phyloP scores from a whole-genome alignment of 2,888 invertebrate genomes.

The Brachyopa scutellaris region DNA sequence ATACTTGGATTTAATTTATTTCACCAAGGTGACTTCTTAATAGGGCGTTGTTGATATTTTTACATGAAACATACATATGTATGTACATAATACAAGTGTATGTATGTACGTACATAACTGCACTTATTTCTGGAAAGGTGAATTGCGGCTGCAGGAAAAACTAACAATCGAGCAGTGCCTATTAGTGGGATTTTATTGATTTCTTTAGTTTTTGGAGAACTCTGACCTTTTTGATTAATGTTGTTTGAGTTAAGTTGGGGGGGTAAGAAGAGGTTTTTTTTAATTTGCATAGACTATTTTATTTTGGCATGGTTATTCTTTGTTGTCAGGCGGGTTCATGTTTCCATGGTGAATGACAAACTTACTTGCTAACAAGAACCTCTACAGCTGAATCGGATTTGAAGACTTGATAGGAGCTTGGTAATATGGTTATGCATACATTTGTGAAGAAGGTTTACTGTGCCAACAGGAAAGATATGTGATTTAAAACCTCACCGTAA shows the following conservation, averaged over 20 bases:
- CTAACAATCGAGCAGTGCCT: slow-evolving; percentile 1
- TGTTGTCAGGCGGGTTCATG: no score
- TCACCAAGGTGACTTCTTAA: slow-evolving; percentile 43
- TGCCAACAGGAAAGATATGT: no score
- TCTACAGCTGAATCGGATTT: no score
- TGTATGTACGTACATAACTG: no score
- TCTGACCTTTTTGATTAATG: neutral
- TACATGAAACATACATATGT: no score
- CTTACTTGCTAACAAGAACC: no score
- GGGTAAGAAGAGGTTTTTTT: no score
- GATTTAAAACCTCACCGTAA: no score
- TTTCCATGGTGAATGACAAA: no score
- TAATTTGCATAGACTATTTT: neutral
- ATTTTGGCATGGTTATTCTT: neutral
- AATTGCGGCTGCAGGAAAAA: slow-evolving; percentile 4
- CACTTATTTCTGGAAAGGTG: slow-evolving; percentile 51
- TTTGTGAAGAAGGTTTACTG: no score
- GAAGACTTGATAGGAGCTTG: no score
- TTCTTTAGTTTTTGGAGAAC: neutral
- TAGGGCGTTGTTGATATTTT: slow-evolving; percentile 25
- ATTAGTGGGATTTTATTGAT: neutral
- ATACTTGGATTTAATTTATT: slow-evolving; percentile 26
- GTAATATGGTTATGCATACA: no score
- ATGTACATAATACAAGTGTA: neutral
- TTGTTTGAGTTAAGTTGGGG: neutral